phyloP scores from a whole-genome alignment of 1,140 invertebrate genomes.

The Monomorium pharaonis region DNA sequence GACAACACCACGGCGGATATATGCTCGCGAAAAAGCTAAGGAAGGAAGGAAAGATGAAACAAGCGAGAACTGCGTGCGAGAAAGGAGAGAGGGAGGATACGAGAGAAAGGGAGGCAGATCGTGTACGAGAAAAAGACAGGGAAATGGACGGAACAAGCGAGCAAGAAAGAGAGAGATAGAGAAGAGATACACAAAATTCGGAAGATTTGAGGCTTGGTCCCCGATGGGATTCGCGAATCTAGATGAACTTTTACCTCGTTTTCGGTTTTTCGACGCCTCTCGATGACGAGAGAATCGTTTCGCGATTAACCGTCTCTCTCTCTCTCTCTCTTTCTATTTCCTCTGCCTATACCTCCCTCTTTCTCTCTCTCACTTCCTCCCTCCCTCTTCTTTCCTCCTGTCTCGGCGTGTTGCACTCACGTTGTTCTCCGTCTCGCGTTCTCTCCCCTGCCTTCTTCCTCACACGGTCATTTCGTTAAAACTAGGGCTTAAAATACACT shows the following conservation, averaged over 20 bases:
- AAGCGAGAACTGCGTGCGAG: constrained; percentile 67
- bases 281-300: not conserved
- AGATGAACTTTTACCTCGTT: not conserved
- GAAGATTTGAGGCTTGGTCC: not conserved
- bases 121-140: not conserved
- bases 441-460: constrained; percentile 24
- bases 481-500: constrained; percentile 79
- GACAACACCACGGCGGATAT: not conserved
- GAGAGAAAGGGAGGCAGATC: not conserved
- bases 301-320: constrained; percentile 33
- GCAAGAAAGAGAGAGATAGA: not conserved
- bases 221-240: not conserved
- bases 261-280: not conserved
- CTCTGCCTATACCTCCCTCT: constrained; percentile 24
- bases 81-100: constrained; percentile 16
- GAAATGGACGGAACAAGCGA: constrained; percentile 10
- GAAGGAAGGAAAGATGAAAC: constrained; percentile 66
- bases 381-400: not conserved
- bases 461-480: constrained; percentile 64
- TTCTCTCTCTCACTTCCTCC: constrained; percentile 29
- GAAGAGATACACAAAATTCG: constrained; percentile 24
- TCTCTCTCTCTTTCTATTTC: constrained; percentile 39
- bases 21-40: constrained; percentile 25
- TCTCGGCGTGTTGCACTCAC: constrained; percentile 44
- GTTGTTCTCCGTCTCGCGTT: constrained; percentile 5